phyloP scores from a whole-genome alignment of 2,797 vertebrate genomes.

The Pitangus sulphuratus region DNA sequence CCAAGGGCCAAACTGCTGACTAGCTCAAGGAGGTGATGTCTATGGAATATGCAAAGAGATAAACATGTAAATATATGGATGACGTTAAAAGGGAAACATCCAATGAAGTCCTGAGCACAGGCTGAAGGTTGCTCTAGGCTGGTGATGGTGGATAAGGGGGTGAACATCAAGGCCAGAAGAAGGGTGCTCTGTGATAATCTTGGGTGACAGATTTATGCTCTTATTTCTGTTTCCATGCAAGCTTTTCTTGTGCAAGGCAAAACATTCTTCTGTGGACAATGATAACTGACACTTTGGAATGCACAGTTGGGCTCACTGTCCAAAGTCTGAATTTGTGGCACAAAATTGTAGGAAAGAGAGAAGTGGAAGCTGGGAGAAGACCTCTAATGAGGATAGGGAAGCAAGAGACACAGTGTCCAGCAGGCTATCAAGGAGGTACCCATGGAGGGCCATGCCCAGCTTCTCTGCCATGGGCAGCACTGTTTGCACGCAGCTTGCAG shows the following conservation, averaged over 20 bases:
- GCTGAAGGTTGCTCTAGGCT: not conserved
- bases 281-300: not conserved
- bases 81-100: not conserved
- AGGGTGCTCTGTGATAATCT: not conserved
- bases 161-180: not conserved
- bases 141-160: not conserved
- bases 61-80: not conserved
- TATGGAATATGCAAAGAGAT: not conserved
- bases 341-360: not conserved
- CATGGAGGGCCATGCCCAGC: not conserved
- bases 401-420: not conserved
- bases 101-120: not conserved
- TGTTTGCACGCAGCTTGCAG: not conserved
- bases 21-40: not conserved
- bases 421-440: not conserved
- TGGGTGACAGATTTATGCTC: not conserved
- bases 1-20: not conserved
- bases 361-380: not conserved
- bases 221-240: not conserved
- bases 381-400: not conserved
- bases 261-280: not conserved
- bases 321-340: not conserved
- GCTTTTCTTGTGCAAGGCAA: not conserved
- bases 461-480: not conserved
- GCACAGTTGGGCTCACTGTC: not conserved